A percentile compares a stretch with the other conserved stretches of the same genome.
These are phyloP conservation scores for Willowsia nigromaculata DNA, from an alignment of 2,888 invertebrate genomes.

Conservation along the genomic window DNA sequence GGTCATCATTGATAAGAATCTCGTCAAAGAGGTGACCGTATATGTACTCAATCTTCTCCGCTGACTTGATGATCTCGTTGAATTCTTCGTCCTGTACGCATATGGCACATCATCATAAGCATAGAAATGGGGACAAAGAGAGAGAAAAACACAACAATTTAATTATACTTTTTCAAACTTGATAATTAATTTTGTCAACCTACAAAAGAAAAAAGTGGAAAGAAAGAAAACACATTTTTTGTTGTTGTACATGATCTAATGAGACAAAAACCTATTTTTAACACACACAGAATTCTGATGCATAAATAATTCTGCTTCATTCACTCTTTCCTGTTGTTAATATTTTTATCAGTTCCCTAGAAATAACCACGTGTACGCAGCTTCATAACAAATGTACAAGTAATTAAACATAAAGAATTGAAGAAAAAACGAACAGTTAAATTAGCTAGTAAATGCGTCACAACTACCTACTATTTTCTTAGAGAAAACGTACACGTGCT, in stretches of 20 bases:
- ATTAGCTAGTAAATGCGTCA: background rate
- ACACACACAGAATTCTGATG: background rate
- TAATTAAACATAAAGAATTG: background rate
- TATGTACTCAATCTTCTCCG: slow-evolving; percentile 92
- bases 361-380: background rate
- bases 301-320: background rate
- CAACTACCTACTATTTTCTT: no score
- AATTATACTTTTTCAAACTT: background rate
- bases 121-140: slow-evolving; percentile 45
- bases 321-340: background rate
- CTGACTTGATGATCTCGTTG: slow-evolving; percentile 90
- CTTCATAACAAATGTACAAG: background rate
- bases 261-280: background rate
- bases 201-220: background rate
- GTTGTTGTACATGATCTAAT: slow-evolving; percentile 49
- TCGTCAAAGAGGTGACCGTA: slow-evolving; percentile 97
- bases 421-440: background rate
- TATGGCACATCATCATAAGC: slow-evolving; percentile 46
- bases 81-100: slow-evolving; percentile 92
- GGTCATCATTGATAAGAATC: slow-evolving; percentile 91
- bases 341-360: background rate
- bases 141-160: background rate
- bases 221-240: slow-evolving; percentile 28
- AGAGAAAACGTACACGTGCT: no score
- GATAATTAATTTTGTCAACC: background rate